Base-by-base conservation (phyloP, 1,140 invertebrate genomes). In the Dysdera silvatica region DNA sequence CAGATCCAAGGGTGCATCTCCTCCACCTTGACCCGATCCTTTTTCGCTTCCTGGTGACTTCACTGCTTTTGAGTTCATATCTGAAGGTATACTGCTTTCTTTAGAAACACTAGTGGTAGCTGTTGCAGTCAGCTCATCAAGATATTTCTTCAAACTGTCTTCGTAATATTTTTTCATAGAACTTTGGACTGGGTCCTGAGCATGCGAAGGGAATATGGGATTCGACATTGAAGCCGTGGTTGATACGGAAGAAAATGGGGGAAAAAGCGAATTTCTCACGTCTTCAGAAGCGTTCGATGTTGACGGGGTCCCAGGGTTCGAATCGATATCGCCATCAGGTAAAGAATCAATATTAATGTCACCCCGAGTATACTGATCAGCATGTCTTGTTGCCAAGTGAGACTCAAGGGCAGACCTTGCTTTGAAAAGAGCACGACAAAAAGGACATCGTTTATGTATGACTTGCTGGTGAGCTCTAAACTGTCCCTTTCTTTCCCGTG, bases 381-480 rank as follows among this genome's bases (percentile, higher is more conserved):
- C 86, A 75, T 95, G 92, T 75, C 95, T 94, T 32, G 90, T 93
- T 66, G 87, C 89, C 47, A 95, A 77, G 79, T 96, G 93, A 35
- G 91, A 93, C 77, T 96, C 93, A 24, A 96, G 76, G 24, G 92
- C 92, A 59, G 91, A 94, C 76, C 94, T 92, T 1, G 95, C 91
- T 79, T 95, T 91, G 79, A 95, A 96, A 57, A 95, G 75, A 24
- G 91, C 91, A 40, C 91, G 87, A 75, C 93, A 96, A 77, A 95
- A 93, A 12, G 92, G 91, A 79, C 93, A 96, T 49, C 91, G 80
- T 74, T 95, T 96, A 74, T 95, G 94, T 66, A 96, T 95, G 4
- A 95, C 90, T 79, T 95, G 91, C 66, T 91, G 89, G 77, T 95
- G 92, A n/a, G 91, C 91, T 68, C 91, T 79, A 74, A 95, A 95